phyloP scores from a whole-genome alignment of 2,888 invertebrate species.

The Dicycla oo region DNA sequence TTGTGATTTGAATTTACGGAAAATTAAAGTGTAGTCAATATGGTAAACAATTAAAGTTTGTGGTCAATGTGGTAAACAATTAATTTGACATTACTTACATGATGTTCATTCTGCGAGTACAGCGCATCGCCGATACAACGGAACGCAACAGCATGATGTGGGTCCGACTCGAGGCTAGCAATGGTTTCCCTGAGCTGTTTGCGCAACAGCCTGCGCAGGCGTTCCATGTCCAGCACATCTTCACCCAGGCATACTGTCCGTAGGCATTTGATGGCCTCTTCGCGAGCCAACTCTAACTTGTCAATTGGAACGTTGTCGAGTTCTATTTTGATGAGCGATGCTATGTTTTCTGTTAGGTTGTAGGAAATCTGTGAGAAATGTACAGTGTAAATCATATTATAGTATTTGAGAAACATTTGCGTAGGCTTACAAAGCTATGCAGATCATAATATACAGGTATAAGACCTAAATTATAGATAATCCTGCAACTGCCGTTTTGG shows the following conservation, averaged over 20 bases:
- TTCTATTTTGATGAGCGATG: slow-evolving; percentile 92
- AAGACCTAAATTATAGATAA: background rate
- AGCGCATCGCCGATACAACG: slow-evolving; percentile 95
- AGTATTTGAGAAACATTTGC: background rate
- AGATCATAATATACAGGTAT: background rate
- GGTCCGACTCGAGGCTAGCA: slow-evolving; percentile 93
- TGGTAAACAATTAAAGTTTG: background rate
- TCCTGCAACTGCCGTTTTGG: background rate
- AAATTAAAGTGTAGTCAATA: background rate
- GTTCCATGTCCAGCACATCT: slow-evolving; percentile 93
- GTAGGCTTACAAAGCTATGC: too few relatives aligned
- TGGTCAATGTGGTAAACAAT: background rate
- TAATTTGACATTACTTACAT: slow-evolving; percentile 89
- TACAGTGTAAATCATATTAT: background rate
- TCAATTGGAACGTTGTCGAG: slow-evolving; percentile 94
- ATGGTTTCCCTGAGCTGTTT: slow-evolving; percentile 93
- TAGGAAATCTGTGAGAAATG: slow-evolving; percentile 90
- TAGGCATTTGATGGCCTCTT: slow-evolving; percentile 86
- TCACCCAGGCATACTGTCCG: slow-evolving; percentile 73
- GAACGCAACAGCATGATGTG: slow-evolving; percentile 94
- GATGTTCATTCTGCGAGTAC: slow-evolving; percentile 93
- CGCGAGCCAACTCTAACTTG: slow-evolving; percentile 92
- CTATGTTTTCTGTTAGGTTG: slow-evolving; percentile 93
- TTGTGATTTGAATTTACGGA: background rate
- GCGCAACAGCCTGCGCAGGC: slow-evolving; percentile 93